These are phyloP conservation scores for Pteruthius melanotis DNA, from an alignment of 2,113 vertebrate genomes.

Conservation along the genomic window DNA sequence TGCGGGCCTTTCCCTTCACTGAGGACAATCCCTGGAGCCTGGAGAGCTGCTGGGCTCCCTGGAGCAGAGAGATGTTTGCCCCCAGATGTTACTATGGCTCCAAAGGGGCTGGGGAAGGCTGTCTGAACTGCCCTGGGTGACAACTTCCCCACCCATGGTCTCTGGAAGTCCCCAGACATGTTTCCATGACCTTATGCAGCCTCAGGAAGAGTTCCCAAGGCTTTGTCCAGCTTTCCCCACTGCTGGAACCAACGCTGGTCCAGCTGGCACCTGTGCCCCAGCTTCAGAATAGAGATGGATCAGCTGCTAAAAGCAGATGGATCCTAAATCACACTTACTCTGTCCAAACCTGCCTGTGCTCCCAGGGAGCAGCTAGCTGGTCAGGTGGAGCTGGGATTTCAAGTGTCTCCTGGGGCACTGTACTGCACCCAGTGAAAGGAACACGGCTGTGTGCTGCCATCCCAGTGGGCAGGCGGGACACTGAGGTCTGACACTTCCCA, in stretches of 20 bases:
- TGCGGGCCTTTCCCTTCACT: background rate
- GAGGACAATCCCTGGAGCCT: background rate
- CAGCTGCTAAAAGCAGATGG: background rate
- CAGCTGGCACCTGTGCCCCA: background rate
- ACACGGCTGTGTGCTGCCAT: background rate
- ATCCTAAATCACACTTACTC: background rate
- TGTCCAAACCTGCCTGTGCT: background rate
- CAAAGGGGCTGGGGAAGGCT: background rate
- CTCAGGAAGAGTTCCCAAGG: background rate
- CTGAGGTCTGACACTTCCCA: background rate
- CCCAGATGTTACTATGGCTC: background rate
- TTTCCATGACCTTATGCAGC: background rate
- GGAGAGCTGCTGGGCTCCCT: background rate
- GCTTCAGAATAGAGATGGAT: background rate
- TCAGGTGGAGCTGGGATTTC: background rate
- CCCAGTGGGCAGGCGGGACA: fast-evolving
- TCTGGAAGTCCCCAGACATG: background rate
- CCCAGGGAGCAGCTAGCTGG: background rate
- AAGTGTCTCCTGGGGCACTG: background rate
- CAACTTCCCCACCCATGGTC: background rate
- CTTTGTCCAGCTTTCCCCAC: background rate
- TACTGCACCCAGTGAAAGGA: background rate
- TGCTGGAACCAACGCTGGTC: background rate
- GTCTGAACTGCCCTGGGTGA: background rate
- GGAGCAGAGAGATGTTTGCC: background rate